Percentiles rank a stretch among this genome's conserved stretches.
phyloP scores from a whole-genome alignment of 2,888 invertebrate species.

The Trilocha varians region DNA sequence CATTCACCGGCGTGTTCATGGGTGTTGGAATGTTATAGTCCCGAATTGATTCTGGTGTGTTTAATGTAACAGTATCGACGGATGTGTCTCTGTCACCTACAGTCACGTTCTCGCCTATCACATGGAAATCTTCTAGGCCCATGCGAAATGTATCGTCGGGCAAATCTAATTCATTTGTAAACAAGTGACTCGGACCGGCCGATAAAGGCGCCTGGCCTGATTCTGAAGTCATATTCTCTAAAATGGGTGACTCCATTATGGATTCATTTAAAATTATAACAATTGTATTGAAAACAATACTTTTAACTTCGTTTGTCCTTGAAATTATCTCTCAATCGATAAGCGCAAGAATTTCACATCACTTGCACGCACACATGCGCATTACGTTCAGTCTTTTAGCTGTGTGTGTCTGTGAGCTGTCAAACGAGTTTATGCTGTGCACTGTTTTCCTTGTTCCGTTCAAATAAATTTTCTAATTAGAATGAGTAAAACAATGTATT shows the following conservation, averaged over 20 bases:
- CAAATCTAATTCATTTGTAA: slow-evolving; percentile 44
- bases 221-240: slow-evolving; percentile 27
- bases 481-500: slow-evolving; percentile 18
- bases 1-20: slow-evolving; percentile 21
- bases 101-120: slow-evolving; percentile 60
- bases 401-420: slow-evolving; percentile 57
- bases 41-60: slow-evolving; percentile 19
- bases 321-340: slow-evolving; percentile 67
- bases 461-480: slow-evolving; percentile 22
- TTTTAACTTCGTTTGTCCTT: slow-evolving; percentile 31
- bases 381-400: slow-evolving; percentile 17
- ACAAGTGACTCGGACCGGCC: slow-evolving; percentile 39
- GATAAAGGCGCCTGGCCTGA: slow-evolving; percentile 25
- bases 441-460: slow-evolving; percentile 30
- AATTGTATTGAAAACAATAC: slow-evolving; percentile 1
- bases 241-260: slow-evolving; percentile 38
- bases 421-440: slow-evolving; percentile 64
- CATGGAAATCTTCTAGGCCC: slow-evolving; percentile 50
- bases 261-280: slow-evolving; percentile 4
- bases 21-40: slow-evolving; percentile 17
- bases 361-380: slow-evolving; percentile 58
- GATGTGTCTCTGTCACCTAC: slow-evolving; percentile 38
- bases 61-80: slow-evolving; percentile 25
- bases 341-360: slow-evolving; percentile 65
- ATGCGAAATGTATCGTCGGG: slow-evolving; percentile 58